Evolutionary conservation across 2,797 vertebrate genomes (phyloP).

Genomic region (Lycodopsis pacificus): DNA sequence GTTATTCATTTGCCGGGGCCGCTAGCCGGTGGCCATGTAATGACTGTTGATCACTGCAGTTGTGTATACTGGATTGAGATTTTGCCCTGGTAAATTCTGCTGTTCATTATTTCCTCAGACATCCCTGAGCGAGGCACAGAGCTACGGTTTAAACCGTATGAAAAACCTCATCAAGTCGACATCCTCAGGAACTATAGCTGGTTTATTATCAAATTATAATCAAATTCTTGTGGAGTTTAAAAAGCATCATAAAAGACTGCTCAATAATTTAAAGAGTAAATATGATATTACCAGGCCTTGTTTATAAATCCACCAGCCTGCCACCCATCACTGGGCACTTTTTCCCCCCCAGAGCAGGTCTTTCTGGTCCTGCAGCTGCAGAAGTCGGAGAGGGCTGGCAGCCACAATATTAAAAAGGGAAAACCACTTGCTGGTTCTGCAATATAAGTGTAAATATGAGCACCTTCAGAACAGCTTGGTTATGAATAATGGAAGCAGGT

Average conservation of each 20-base stretch:
- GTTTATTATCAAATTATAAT: slow-evolving; percentile 79
- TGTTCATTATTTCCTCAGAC: slow-evolving; percentile 73
- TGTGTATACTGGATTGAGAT: slow-evolving; percentile 71
- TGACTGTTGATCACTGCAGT: slow-evolving; percentile 79
- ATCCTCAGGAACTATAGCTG: slow-evolving; percentile 73
- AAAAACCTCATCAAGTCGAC: slow-evolving; percentile 76
- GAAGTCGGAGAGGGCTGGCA: slow-evolving; percentile 67
- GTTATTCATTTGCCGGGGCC: slow-evolving; percentile 78
- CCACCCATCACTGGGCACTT: slow-evolving; percentile 72
- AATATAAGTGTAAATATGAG: slow-evolving; percentile 86
- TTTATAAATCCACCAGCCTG: slow-evolving; percentile 79
- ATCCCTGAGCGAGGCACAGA: slow-evolving; percentile 50
- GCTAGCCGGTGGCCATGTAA: slow-evolving; percentile 74
- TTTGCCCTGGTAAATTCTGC: slow-evolving; percentile 63
- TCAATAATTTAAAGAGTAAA: slow-evolving; percentile 87
- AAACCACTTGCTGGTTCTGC: slow-evolving; percentile 79
- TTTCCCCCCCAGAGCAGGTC: slow-evolving; percentile 73
- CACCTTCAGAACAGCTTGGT: slow-evolving; percentile 82
- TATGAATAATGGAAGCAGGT: slow-evolving; percentile 83
- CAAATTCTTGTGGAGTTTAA: slow-evolving; percentile 69
- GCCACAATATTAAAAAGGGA: slow-evolving; percentile 78
- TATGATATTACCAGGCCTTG: slow-evolving; percentile 82
- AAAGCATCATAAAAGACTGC: slow-evolving; percentile 83
- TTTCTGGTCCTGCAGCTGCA: slow-evolving; percentile 69
- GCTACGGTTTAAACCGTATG: slow-evolving; percentile 66